These are phyloP conservation scores for Pardosa pseudoannulata DNA, from an alignment of 2,888 invertebrate genomes.

Conservation along the genomic window DNA sequence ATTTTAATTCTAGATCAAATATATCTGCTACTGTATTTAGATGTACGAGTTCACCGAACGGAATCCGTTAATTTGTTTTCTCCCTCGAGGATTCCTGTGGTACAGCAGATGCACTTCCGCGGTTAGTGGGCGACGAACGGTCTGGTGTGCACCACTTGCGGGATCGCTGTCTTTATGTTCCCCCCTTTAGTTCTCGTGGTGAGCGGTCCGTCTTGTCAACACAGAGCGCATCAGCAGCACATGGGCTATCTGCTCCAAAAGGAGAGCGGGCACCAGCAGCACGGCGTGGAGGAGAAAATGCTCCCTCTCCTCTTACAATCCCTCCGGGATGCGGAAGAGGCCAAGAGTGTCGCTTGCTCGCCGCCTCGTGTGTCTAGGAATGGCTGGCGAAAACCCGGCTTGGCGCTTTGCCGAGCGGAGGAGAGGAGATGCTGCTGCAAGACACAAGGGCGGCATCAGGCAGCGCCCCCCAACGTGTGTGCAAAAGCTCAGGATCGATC, in stretches of 20 bases:
- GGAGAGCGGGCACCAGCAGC: too few relatives aligned
- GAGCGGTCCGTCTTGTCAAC: background rate
- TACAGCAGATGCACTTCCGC: too few relatives aligned
- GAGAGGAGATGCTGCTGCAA: slow-evolving; percentile 5
- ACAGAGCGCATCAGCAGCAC: background rate
- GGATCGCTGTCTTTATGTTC: too few relatives aligned
- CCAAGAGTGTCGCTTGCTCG: slow-evolving; percentile 13
- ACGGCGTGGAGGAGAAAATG: too few relatives aligned
- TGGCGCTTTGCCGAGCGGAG: slow-evolving; percentile 5
- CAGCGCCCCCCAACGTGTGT: slow-evolving; percentile 3
- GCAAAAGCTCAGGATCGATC: background rate
- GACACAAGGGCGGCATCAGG: slow-evolving; percentile 6
- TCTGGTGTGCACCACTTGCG: too few relatives aligned
- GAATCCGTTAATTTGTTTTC: too few relatives aligned
- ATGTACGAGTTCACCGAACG: too few relatives aligned
- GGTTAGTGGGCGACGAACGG: too few relatives aligned
- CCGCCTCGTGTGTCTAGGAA: slow-evolving; percentile 2
- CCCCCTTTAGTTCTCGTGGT: too few relatives aligned
- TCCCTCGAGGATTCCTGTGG: too few relatives aligned
- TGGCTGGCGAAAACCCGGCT: slow-evolving; percentile 5
- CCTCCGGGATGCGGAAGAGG: slow-evolving; percentile 61
- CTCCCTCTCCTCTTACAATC: slow-evolving; percentile 43
- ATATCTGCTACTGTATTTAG: too few relatives aligned
- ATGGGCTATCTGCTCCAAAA: background rate
- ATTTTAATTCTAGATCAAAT: too few relatives aligned